Evolutionary conservation across 2,888 invertebrate genomes (phyloP).

Genomic region (Chrysina gloriosa): DNA sequence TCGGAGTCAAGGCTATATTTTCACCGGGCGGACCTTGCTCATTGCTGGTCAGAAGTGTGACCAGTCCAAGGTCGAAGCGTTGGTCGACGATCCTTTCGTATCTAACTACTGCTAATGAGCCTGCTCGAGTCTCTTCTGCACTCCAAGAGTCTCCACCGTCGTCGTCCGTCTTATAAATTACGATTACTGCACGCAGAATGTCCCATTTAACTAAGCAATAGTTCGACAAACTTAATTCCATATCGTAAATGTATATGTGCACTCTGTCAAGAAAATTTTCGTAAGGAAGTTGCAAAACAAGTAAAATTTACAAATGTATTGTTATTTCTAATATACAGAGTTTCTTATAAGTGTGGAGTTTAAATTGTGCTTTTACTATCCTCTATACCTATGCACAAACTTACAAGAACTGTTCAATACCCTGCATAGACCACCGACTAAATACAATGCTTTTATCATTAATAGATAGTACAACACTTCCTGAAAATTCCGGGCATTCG

Average conservation of each 20-base stretch:
- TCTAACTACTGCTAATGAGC: constrained; percentile 54
- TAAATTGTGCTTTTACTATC: too few relatives aligned
- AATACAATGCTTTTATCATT: too few relatives aligned
- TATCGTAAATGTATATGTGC: neutral
- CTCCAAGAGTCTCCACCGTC: constrained; percentile 24
- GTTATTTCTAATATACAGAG: too few relatives aligned
- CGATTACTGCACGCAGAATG: constrained; percentile 28
- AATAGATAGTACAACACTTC: too few relatives aligned
- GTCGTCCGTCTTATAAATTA: constrained; percentile 22
- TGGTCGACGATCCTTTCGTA: constrained; percentile 53
- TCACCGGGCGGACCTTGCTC: constrained; percentile 62
- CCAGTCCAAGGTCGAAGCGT: constrained; percentile 61
- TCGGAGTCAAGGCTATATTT: constrained; percentile 63
- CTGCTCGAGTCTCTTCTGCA: constrained; percentile 39
- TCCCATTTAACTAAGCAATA: constrained; percentile 17
- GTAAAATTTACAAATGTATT: too few relatives aligned
- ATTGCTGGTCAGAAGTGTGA: constrained; percentile 63
- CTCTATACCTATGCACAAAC: too few relatives aligned
- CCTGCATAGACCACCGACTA: too few relatives aligned
- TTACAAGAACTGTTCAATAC: too few relatives aligned
- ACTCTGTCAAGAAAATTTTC: too few relatives aligned
- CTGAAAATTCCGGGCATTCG: too few relatives aligned
- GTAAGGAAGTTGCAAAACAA: too few relatives aligned
- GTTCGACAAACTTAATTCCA: neutral
- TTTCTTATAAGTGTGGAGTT: too few relatives aligned